Evolutionary conservation across 2,113 vertebrate species (phyloP), one percentile per base, ranked within the genome.

Genomic region (Cryptomyrus ogoouensis): DNA sequence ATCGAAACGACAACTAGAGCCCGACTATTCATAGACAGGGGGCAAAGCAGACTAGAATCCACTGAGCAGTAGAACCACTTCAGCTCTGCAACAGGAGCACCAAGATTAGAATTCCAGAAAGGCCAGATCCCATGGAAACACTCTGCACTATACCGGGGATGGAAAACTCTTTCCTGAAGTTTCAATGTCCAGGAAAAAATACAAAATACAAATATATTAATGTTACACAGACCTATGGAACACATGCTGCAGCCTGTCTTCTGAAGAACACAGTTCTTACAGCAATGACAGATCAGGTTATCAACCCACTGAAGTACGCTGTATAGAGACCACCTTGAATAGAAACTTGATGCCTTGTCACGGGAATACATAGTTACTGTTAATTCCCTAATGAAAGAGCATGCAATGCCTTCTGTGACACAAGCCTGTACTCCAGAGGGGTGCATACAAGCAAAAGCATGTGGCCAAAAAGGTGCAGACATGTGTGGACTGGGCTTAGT

Each of bases 11-110:
- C 84, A 87, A 66, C 58, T 21, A 80, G 62, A 15, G 9, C 42
- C 44, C n/a, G 27, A 89, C 90, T 89, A 91, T 89, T 90, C 87
- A 90, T 83, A 88, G 62, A 74, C 19, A n/a, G 39, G 8, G 89
- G 49, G 6, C 47, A 86, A 8, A 19, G 52, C 44, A 80, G 80
- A 56, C 77, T 83, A 90, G 90, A 92, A 88, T 50, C 88, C 77
- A 24, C 46, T 53, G 88, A 50, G 52, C 56, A 87, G 66, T 77
- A 46, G 19, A 84, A 90, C 70, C 49, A 90, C 44, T 47, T 9
- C 52, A 47, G 58, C n/a, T 77, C 39, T 66, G 49, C 35, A 90
- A 88, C 88, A 58, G 88, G 47, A 89, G 56, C 77, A 84, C 24
- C 50, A 52, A 87, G 53, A 90, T 90, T 90, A 88, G 58, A 89